Conservation (phyloP, 35 echinoderm and acorn worm species). For the Ophioderma brevispina region DNA sequence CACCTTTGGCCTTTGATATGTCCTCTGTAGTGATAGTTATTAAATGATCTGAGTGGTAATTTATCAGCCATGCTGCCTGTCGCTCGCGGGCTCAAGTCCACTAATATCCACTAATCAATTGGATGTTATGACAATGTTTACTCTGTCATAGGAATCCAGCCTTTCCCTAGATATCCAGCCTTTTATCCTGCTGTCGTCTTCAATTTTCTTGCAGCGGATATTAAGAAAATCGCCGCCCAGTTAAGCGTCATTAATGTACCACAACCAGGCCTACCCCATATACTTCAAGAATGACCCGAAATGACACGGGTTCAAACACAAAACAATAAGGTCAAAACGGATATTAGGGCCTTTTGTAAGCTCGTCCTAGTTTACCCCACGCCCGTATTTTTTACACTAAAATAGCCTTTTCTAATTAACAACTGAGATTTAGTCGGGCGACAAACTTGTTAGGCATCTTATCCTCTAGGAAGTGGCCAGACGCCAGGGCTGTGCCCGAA, state of each 20-base stretch:
- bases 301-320: neutral
- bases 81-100: neutral
- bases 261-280: neutral
- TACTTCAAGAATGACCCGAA: neutral
- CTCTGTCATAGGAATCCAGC: neutral
- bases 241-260: neutral
- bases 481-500: constrained; percentile 1
- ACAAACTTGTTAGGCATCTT: neutral
- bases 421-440: neutral
- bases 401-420: neutral
- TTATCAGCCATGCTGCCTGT: neutral
- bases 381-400: neutral
- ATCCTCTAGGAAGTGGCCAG: neutral
- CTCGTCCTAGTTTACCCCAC: neutral
- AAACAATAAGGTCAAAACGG: neutral
- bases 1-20: no score
- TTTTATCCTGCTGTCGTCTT: neutral
- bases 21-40: no score
- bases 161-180: neutral
- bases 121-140: neutral
- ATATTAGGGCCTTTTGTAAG: neutral
- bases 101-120: neutral
- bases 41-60: no score
- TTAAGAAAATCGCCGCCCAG: neutral
- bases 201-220: neutral